phyloP scores from a whole-genome alignment of 2,113 vertebrate genomes.

The Poeciliopsis prolifica region DNA sequence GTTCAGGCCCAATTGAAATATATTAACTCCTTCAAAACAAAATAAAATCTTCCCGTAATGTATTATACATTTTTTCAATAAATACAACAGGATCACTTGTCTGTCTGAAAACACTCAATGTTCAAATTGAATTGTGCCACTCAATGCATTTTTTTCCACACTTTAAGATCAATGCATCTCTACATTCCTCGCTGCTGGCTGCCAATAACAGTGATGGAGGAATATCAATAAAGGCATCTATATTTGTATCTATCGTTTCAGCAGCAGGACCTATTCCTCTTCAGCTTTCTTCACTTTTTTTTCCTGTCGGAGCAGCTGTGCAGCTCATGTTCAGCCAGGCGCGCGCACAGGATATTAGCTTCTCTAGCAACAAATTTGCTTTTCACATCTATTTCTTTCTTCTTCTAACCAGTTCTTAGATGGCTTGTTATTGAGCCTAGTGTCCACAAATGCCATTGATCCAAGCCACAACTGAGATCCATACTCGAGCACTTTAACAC shows the following conservation, averaged over 20 bases:
- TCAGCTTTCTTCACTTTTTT: constrained; percentile 60
- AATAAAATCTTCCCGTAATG: constrained; percentile 41
- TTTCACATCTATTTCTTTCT: constrained; percentile 99
- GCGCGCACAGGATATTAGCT: constrained; percentile 93
- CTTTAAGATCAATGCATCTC: constrained; percentile 72
- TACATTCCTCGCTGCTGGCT: constrained; percentile 71
- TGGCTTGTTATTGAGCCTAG: constrained; percentile 99
- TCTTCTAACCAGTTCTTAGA: constrained; percentile 87
- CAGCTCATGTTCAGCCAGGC: constrained; percentile 79
- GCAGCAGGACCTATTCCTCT: constrained; percentile 73
- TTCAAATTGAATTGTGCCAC: constrained; percentile 72
- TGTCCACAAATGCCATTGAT: constrained; percentile 99
- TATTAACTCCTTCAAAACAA: constrained; percentile 37
- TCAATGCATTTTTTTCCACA: constrained; percentile 60
- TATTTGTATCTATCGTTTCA: constrained; percentile 77
- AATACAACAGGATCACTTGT: constrained; percentile 45
- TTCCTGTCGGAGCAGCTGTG: constrained; percentile 59
- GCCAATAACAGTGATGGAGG: constrained; percentile 79
- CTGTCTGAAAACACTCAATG: constrained; percentile 64
- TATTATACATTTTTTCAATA: constrained; percentile 39
- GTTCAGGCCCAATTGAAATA: constrained; percentile 43
- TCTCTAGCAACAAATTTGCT: constrained; percentile 98
- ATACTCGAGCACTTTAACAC: constrained; percentile 96
- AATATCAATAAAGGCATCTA: constrained; percentile 79
- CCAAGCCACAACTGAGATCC: constrained; percentile 97